phyloP scores from a whole-genome alignment of 2,888 invertebrate genomes.

The Eupithecia exiguata region DNA sequence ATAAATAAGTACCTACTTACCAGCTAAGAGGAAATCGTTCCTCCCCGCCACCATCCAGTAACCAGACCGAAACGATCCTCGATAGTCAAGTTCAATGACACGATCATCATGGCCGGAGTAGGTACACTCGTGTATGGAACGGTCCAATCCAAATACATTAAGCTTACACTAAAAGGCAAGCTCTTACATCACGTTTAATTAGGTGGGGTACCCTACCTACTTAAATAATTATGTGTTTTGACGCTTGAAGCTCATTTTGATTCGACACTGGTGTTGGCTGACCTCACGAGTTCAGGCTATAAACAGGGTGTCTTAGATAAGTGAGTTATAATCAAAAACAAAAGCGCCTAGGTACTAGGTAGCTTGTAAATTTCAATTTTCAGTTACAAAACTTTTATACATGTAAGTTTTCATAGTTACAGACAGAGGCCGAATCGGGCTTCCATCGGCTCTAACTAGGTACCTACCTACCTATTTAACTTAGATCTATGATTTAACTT shows the following conservation, averaged over 20 bases:
- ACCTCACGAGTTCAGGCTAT: background rate
- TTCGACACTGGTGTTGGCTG: constrained; percentile 3
- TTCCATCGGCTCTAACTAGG: too few species aligned
- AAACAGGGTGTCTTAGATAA: background rate
- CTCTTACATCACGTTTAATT: constrained; percentile 12
- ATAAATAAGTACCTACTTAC: background rate
- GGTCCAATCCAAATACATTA: background rate
- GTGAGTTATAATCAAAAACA: background rate
- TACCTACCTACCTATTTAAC: too few species aligned
- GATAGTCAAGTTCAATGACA: constrained; percentile 72
- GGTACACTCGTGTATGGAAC: constrained; percentile 31
- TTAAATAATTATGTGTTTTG: constrained; percentile 1
- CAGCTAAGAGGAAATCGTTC: background rate
- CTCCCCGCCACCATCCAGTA: constrained; percentile 67
- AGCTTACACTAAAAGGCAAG: background rate
- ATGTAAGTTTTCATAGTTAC: too few species aligned
- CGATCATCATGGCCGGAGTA: constrained; percentile 49
- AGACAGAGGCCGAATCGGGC: too few species aligned
- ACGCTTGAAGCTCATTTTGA: constrained; percentile 3
- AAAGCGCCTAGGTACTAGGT: too few species aligned
- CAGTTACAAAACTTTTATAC: too few species aligned
- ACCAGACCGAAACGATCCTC: constrained; percentile 72
- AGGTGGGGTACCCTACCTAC: background rate
- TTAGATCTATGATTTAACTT: too few species aligned
- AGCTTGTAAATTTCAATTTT: too few species aligned